These are phyloP conservation scores for Glossosoma conforme DNA, from an alignment of 1,140 invertebrate genomes.

Conservation along the genomic window DNA sequence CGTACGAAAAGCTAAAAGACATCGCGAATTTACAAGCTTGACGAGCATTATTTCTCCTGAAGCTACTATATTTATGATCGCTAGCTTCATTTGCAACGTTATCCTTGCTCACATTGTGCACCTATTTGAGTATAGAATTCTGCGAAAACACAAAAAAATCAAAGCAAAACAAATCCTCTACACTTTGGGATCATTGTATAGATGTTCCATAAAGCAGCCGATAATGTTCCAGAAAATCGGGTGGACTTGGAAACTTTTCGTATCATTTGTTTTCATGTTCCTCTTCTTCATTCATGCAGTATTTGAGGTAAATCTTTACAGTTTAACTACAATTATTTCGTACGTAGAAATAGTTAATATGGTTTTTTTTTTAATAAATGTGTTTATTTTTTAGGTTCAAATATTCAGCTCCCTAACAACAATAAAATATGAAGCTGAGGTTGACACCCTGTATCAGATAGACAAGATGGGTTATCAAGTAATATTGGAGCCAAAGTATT, in stretches of 20 bases:
- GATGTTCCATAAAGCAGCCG: not conserved
- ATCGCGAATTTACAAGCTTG: not conserved
- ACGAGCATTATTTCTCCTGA: not conserved
- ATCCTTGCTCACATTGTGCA: not conserved
- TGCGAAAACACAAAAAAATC: not conserved
- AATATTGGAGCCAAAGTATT: not conserved
- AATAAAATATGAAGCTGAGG: too few relatives aligned
- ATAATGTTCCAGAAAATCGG: not conserved
- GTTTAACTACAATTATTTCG: too few relatives aligned
- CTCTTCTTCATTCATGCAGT: not conserved
- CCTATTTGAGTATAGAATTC: not conserved
- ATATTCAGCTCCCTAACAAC: too few relatives aligned
- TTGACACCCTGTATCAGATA: not conserved
- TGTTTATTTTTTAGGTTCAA: too few relatives aligned
- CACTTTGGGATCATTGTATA: not conserved
- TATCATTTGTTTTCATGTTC: not conserved
- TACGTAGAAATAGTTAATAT: too few relatives aligned
- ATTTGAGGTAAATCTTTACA: not conserved
- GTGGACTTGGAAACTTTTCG: not conserved
- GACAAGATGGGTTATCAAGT: not conserved
- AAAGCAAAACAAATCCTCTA: not conserved
- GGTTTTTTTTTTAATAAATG: too few relatives aligned
- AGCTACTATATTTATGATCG: not conserved
- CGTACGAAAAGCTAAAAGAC: constrained; percentile 36
- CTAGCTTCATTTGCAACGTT: not conserved